Evolutionary conservation across 2,113 vertebrate species (phyloP), one percentile per base, ranked within the genome.

Genomic region (Dipodomys merriami): DNA sequence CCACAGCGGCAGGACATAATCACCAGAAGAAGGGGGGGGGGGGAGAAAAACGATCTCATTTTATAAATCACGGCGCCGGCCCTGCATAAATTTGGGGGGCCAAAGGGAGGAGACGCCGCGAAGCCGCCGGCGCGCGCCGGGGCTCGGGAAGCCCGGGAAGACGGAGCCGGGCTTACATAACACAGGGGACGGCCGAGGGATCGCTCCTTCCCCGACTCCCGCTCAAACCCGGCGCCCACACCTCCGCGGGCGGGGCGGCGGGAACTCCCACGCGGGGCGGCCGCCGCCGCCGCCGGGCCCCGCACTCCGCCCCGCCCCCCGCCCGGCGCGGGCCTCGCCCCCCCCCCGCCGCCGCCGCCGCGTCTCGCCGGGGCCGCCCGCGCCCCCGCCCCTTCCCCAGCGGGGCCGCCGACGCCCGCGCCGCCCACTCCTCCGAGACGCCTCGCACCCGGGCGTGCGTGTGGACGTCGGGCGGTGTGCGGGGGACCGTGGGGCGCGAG

Each of bases 1-100:
- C 97, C 96, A 96, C 92, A 95, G 97, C 97, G 96, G 96, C 92
- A 90, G 93, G 57, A 91, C 87, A 95, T 81, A 90, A 93, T 46
- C 81, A 67, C 15, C 20, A 60, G 30, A 30, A 90, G 39, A 39
- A 39, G 39, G 1, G 53, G 53, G 53, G 15, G 12, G 15, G 15
- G 15, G 2, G 15, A 57, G 15, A 57, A 57, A 57, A 57, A 57
- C 12, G 53, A 64, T 78, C 44, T 81, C 93, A 46, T 69, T 73
- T 80, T n/a, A 78, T n/a, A 92, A 96, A 95, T 95, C 96, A 95
- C 90, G 71, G 86, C 95, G 90, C 96, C 94, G 83, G 23, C 92
- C 71, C 57, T 9, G 29, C 53, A 84, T 72, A 78, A 84, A 93
- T 76, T 12, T n/a, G 23, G 60, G 91, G 72, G 60, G 94, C 76